Evolutionary conservation across 2,113 vertebrate species (phyloP).

Genomic region (Indicator indicator): DNA sequence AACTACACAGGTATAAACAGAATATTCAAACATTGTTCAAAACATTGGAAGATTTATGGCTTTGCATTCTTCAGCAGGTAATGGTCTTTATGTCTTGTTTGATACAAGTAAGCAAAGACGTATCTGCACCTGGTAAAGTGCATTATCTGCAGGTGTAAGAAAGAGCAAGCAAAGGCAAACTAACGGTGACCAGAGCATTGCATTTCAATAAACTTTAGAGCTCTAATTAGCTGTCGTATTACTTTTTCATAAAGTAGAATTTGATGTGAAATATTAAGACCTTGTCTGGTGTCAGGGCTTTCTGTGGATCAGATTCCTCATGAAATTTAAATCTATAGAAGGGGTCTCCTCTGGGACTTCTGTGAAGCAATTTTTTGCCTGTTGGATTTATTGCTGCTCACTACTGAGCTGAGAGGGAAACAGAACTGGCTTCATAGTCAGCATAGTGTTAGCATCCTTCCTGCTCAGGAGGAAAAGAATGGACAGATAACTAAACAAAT

Average conservation of each 20-base stretch:
- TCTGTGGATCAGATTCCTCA: neutral
- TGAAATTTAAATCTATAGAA: neutral
- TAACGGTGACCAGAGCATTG: rapidly evolving
- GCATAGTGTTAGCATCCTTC: neutral
- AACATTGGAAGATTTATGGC: neutral
- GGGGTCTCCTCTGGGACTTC: neutral
- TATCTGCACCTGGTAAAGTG: neutral
- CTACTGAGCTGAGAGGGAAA: neutral
- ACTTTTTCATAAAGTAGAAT: neutral
- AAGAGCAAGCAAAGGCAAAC: neutral
- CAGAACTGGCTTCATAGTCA: neutral
- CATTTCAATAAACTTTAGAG: neutral
- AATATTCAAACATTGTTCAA: neutral
- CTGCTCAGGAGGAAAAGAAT: neutral
- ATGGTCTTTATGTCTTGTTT: neutral
- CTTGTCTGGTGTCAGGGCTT: neutral
- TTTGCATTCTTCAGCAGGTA: neutral
- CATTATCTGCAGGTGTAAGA: neutral
- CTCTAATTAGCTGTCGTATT: neutral
- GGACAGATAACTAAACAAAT: neutral
- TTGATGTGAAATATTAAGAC: neutral
- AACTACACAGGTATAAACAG: neutral
- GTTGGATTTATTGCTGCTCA: neutral
- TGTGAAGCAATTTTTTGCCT: neutral
- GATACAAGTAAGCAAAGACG: neutral